Evolutionary conservation across 2,888 invertebrate species (phyloP).

Genomic region (Lysandra coridon): DNA sequence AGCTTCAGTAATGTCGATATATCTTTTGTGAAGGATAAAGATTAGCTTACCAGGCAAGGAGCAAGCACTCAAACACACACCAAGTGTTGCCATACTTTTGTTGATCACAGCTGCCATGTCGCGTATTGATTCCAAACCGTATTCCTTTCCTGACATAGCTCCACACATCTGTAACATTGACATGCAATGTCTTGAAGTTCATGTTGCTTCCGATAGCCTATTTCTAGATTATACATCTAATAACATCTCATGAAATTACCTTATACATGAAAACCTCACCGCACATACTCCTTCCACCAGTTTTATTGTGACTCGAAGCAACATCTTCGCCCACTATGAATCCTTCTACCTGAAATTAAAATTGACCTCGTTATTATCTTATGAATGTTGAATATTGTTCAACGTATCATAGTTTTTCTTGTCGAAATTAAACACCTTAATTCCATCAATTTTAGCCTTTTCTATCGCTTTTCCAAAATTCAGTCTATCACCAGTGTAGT

Average conservation of each 20-base stretch:
- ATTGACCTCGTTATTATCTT: neutral
- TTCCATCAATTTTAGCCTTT: constrained; percentile 82
- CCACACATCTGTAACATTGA: constrained; percentile 82
- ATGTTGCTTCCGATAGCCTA: neutral
- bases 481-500: constrained; percentile 88
- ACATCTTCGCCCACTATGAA: constrained; percentile 86
- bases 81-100: constrained; percentile 83
- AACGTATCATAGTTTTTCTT: neutral
- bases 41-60: constrained; percentile 80
- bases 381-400: neutral
- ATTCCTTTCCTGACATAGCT: constrained; percentile 84
- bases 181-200: neutral
- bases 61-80: constrained; percentile 84
- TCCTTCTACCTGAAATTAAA: constrained; percentile 67
- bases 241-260: constrained; percentile 49
- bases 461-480: constrained; percentile 92
- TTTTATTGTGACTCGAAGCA: constrained; percentile 75
- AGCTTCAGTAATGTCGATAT: neutral
- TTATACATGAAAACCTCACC: constrained; percentile 82
- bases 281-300: constrained; percentile 84
- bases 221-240: neutral
- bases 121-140: constrained; percentile 79
- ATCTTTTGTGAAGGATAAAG: neutral
- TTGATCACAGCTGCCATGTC: constrained; percentile 69
- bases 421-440: constrained; percentile 62